Percentiles rank a stretch among this genome's conserved stretches.
phyloP scores from a whole-genome alignment of 2,797 vertebrate genomes.

The Crossoptilon crossoptilon region DNA sequence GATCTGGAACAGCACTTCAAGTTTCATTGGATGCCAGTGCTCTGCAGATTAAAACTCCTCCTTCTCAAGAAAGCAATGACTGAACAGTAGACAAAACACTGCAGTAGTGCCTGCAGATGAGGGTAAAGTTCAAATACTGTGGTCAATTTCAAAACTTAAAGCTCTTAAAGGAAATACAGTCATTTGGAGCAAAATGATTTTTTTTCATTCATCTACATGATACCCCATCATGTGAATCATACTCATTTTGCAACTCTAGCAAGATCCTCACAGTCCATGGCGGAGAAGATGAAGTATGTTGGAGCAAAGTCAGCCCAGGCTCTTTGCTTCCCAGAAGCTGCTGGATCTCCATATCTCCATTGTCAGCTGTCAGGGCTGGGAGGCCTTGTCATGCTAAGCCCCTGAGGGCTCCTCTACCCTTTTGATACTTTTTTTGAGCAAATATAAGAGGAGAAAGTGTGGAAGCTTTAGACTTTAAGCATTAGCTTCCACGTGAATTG shows the following conservation, averaged over 20 bases:
- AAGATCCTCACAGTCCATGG: background rate
- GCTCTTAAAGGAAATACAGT: background rate
- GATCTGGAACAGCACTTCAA: slow-evolving; percentile 2
- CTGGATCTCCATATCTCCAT: background rate
- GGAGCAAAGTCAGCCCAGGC: background rate
- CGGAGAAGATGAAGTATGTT: background rate
- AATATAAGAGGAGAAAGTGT: background rate
- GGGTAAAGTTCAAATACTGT: background rate
- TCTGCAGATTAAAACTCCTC: background rate
- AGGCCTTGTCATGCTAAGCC: background rate
- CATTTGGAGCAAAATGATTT: background rate
- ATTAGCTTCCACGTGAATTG: background rate
- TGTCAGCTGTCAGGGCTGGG: background rate
- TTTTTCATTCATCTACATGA: background rate
- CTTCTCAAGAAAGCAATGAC: background rate
- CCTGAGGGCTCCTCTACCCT: background rate
- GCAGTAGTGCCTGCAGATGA: background rate
- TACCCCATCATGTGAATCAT: background rate
- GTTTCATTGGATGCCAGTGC: background rate
- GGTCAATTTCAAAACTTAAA: background rate
- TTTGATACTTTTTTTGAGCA: background rate
- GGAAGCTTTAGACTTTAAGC: background rate
- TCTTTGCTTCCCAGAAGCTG: background rate
- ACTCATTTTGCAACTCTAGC: background rate
- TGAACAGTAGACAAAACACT: background rate